A percentile compares a stretch with the other conserved stretches of the same genome.
These are phyloP conservation scores for Callyntrura sp. DNA, from an alignment of 2,888 invertebrate genomes.

Conservation along the genomic window DNA sequence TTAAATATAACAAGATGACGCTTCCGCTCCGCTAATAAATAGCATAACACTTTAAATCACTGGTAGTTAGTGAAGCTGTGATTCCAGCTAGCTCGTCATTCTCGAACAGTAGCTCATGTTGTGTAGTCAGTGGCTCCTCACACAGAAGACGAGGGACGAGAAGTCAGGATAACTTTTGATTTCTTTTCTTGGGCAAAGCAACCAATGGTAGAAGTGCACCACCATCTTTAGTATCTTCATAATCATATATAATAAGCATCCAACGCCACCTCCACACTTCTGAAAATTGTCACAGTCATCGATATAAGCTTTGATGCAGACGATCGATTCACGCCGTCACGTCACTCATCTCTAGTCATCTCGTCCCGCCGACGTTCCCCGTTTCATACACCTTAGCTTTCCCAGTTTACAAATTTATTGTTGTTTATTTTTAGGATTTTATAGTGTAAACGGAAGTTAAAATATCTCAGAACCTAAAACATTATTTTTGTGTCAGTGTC, in stretches of 20 bases:
- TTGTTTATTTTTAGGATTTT: constrained; percentile 53
- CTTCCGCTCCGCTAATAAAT: constrained; percentile 75
- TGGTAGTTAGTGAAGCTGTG: constrained; percentile 79
- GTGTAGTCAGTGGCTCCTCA: constrained; percentile 60
- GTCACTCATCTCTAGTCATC: constrained; percentile 46
- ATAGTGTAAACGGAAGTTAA: constrained; percentile 46
- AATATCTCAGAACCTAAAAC: constrained; percentile 5
- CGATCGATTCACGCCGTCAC: constrained; percentile 43
- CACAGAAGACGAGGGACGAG: constrained; percentile 28
- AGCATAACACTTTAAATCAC: constrained; percentile 77
- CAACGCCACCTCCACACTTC: constrained; percentile 47
- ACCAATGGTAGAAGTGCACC: constrained; percentile 19
- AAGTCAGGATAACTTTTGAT: constrained; percentile 42
- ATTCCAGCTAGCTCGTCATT: constrained; percentile 76
- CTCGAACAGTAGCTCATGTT: constrained; percentile 50
- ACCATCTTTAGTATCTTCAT: not conserved
- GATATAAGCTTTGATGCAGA: constrained; percentile 44
- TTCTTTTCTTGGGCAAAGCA: constrained; percentile 42
- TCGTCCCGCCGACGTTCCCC: not conserved
- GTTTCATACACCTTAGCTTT: constrained; percentile 41
- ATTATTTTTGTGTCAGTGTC: constrained; percentile 43
- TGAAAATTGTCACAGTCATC: constrained; percentile 52
- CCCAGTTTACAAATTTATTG: constrained; percentile 39
- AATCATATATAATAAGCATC: constrained; percentile 14
- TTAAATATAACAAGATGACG: constrained; percentile 46